Conservation (phyloP, 2,113 vertebrate genomes). For the Eublepharis macularius region DNA sequence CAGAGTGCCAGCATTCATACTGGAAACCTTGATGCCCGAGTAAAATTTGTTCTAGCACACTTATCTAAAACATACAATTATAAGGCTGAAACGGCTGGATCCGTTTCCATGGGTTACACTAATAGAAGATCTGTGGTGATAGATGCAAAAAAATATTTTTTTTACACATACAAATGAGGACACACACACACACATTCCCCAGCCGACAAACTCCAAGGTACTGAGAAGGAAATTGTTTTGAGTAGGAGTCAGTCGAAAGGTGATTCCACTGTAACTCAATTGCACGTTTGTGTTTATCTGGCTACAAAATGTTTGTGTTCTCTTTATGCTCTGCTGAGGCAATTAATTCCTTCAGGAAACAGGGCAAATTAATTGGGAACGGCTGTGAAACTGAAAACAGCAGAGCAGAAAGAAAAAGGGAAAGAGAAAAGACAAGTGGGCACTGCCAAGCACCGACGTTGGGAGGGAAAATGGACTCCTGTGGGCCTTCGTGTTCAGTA, state of each 20-base stretch:
- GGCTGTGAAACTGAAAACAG: neutral
- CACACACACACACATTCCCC: neutral
- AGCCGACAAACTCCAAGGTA: neutral
- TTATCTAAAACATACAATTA: neutral
- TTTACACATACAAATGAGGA: neutral
- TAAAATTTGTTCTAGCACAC: neutral
- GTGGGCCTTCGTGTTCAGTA: neutral
- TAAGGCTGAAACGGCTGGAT: neutral
- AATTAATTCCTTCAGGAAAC: slow-evolving; percentile 20
- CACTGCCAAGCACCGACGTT: neutral
- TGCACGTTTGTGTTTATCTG: slow-evolving; percentile 8
- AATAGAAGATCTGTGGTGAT: neutral
- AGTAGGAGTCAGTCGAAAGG: neutral
- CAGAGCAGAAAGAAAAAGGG: neutral
- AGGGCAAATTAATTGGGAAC: slow-evolving; percentile 1
- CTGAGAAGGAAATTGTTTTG: neutral
- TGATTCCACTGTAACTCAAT: neutral
- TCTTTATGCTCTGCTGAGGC: slow-evolving; percentile 15
- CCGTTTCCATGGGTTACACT: neutral
- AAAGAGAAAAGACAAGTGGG: neutral
- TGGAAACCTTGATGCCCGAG: neutral
- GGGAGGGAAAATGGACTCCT: neutral
- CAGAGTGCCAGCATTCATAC: no score
- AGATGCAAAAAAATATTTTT: neutral
- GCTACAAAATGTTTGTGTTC: slow-evolving; percentile 17